Conservation (phyloP, 2,113 vertebrate genomes). For the Pelobates fuscus region DNA sequence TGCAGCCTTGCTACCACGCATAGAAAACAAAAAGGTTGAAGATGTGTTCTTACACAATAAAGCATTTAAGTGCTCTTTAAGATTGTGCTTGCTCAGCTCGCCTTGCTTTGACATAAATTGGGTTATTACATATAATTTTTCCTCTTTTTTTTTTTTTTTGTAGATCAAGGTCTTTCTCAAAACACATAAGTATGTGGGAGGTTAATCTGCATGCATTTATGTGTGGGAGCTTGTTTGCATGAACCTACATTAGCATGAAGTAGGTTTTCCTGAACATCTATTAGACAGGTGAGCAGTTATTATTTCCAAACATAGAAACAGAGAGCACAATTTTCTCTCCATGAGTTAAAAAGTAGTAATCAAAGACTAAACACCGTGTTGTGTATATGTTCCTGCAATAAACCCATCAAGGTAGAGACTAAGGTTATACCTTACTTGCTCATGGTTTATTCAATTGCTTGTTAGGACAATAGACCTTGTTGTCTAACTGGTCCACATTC, state of each 20-base stretch:
- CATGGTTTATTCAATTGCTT: no score
- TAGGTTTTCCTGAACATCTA: not conserved
- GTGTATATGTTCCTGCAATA: no score
- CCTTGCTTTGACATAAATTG: not conserved
- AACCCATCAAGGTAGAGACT: no score
- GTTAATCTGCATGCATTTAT: slow-evolving; percentile 14
- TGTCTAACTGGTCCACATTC: no score
- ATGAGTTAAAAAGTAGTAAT: no score
- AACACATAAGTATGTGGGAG: slow-evolving; percentile 2
- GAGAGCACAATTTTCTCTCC: not conserved
- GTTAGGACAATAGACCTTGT: no score
- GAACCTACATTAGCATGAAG: slow-evolving; percentile 1
- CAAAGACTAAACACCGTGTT: no score
- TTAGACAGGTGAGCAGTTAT: not conserved
- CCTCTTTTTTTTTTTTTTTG: not conserved
- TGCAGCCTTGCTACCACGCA: not conserved
- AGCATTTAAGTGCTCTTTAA: slow-evolving; percentile 1
- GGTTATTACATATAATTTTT: slow-evolving; percentile 1
- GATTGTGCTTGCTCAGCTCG: not conserved
- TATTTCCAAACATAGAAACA: not conserved
- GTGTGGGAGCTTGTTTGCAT: slow-evolving; percentile 20
- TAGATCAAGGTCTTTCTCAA: not conserved
- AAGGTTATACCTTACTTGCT: no score
- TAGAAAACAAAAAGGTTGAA: no score
- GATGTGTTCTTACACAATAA: not conserved